Base-by-base conservation (phyloP, 2,113 vertebrate genomes). In the Dicentrarchus labrax region DNA sequence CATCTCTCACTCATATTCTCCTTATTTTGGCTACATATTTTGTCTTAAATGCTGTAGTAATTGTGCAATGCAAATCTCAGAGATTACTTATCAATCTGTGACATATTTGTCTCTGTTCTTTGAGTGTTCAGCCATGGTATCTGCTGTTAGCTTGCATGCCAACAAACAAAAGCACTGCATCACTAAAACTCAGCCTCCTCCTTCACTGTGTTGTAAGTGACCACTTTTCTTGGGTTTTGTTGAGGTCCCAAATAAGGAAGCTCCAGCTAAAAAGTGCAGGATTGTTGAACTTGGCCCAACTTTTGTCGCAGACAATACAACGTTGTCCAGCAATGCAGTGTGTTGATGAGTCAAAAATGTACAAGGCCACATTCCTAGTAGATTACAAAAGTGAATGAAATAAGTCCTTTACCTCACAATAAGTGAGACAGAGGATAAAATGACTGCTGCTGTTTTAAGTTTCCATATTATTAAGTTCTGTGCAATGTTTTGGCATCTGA, bases 311-410 rank as follows among this genome's bases (percentile, higher is more conserved):
- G 50, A n/a, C 9, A 13, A 38, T 17, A 10, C 30, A 30, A 30
- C 30, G 30, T 10, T 5, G 9, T 21, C n/a, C 50, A 53, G 51
- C 38, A 8, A 47, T 8, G 62, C 10, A 45, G 21, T 6, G 38
- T 4, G 6, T 30, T 30, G 30, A 30, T 0, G 30, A 72, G 53
- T 57, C 53, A 57, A 16, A 59, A 9, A 64, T 22, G 59, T 50
- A 17, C 45, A 50, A 75, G 47, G 43, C 13, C 60, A 41, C 72
- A 75, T 76, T 75, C 48, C 73, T 61, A 16, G 59, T 8, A 60
- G 59, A 60, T 60, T 38, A 60, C 59, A 3, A 38, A 8, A 17
- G 59, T 17, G 30, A 60, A 36, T 30, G 38, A 36, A 2, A 36
- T 19, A 38, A 19, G 16, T 61, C 59, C 19, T 61, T 61, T 61